Evolutionary conservation across 1,140 invertebrate species (phyloP).

Genomic region (Pissodes strobi): DNA sequence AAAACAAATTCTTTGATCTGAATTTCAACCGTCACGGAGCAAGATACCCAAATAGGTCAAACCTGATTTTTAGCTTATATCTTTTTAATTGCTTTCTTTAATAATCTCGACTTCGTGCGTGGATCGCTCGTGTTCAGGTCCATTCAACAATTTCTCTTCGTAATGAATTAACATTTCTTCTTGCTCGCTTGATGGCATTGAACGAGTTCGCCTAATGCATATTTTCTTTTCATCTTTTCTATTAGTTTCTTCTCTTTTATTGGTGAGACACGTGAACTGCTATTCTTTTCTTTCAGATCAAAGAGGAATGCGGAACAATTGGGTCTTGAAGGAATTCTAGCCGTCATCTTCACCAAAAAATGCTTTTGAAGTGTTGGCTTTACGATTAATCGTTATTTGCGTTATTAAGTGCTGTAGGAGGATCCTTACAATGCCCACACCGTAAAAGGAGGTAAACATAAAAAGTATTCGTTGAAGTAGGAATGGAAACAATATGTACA

Average conservation of each 20-base stretch:
- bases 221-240: neutral
- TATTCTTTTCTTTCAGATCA: constrained; percentile 7
- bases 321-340: neutral
- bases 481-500: no score
- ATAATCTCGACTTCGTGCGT: constrained; percentile 15
- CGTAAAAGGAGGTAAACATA: no score
- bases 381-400: neutral
- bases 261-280: neutral
- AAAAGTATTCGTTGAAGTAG: no score
- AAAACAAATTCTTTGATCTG: no score
- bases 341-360: neutral
- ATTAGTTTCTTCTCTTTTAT: neutral
- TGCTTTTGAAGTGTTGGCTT: neutral
- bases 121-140: neutral
- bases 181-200: neutral
- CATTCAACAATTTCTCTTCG: constrained; percentile 17
- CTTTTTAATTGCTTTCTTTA: constrained; percentile 12
- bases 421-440: no score
- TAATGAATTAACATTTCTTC: constrained; percentile 10
- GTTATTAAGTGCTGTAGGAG: no score
- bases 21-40: neutral
- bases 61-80: constrained; percentile 11
- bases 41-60: constrained; percentile 5
- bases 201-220: neutral
- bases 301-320: constrained; percentile 21